Evolutionary conservation across 2,888 invertebrate genomes (phyloP).

Genomic region (Lochmaea crataegi): DNA sequence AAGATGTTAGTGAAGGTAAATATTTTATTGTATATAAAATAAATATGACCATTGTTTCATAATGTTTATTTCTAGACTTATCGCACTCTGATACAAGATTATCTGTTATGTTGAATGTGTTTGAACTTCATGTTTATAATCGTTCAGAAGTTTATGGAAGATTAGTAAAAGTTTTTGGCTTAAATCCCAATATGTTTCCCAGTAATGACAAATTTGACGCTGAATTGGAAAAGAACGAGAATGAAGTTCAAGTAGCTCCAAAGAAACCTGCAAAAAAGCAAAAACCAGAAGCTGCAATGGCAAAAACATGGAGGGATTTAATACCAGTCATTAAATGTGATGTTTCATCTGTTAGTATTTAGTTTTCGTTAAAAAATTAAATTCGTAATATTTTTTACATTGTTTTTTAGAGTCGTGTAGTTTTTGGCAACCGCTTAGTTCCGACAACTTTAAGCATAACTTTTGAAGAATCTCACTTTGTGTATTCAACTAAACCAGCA

Average conservation of each 20-base stretch:
- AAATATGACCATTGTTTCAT: constrained; percentile 12
- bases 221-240: constrained; percentile 53
- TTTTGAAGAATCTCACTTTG: constrained; percentile 93
- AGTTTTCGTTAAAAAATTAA: not conserved
- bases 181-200: constrained; percentile 82
- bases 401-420: constrained; percentile 80
- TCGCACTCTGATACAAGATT: constrained; percentile 94
- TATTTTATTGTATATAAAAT: not conserved
- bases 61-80: constrained; percentile 73
- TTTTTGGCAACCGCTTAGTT: constrained; percentile 94
- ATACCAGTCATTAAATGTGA: constrained; percentile 97
- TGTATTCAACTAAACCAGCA: constrained; percentile 95
- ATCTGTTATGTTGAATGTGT: constrained; percentile 91
- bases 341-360: constrained; percentile 78
- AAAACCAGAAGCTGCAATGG: constrained; percentile 85
- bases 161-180: constrained; percentile 88
- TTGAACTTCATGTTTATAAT: constrained; percentile 96
- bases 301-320: constrained; percentile 93
- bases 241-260: constrained; percentile 47
- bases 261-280: constrained; percentile 58
- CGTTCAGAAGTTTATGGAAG: constrained; percentile 87
- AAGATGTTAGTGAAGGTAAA: constrained; percentile 93
- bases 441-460: constrained; percentile 93
- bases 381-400: not conserved
- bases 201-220: constrained; percentile 60